A percentile compares a stretch with the other conserved stretches of the same genome.
phyloP scores from a whole-genome alignment of 2,888 invertebrate species.

The Cepaea hortensis region DNA sequence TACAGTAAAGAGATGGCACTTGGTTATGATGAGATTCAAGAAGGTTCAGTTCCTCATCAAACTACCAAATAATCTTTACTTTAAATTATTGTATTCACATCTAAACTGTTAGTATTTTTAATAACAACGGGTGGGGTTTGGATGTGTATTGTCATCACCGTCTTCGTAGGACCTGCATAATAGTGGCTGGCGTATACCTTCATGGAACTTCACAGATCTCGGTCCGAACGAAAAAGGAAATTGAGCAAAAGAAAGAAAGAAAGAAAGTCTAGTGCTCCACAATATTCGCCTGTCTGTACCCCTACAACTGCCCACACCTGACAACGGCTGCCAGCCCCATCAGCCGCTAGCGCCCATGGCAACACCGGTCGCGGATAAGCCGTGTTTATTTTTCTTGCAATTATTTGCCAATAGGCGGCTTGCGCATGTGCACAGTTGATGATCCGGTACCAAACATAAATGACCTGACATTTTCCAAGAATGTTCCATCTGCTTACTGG shows the following conservation, averaged over 20 bases:
- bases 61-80: too few relatives aligned
- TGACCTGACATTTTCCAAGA: not conserved
- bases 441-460: conserved; percentile 13
- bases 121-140: too few relatives aligned
- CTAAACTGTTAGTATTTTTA: too few relatives aligned
- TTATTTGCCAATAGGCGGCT: conserved; percentile 11
- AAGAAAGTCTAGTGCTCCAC: not conserved
- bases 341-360: not conserved
- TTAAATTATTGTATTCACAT: too few relatives aligned
- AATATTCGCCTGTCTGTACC: not conserved
- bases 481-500: not conserved
- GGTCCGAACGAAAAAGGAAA: not conserved
- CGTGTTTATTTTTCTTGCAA: not conserved
- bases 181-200: too few relatives aligned
- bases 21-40: too few relatives aligned
- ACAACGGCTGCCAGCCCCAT: not conserved
- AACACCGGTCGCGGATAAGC: not conserved
- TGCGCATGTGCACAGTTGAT: not conserved
- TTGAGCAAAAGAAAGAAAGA: not conserved
- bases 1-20: too few relatives aligned
- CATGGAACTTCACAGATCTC: not conserved
- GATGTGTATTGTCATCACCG: too few relatives aligned
- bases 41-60: too few relatives aligned
- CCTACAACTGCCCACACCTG: not conserved
- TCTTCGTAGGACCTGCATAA: too few relatives aligned